phyloP scores from a whole-genome alignment of 2,797 vertebrate genomes.

The Moxostoma hubbsi region DNA sequence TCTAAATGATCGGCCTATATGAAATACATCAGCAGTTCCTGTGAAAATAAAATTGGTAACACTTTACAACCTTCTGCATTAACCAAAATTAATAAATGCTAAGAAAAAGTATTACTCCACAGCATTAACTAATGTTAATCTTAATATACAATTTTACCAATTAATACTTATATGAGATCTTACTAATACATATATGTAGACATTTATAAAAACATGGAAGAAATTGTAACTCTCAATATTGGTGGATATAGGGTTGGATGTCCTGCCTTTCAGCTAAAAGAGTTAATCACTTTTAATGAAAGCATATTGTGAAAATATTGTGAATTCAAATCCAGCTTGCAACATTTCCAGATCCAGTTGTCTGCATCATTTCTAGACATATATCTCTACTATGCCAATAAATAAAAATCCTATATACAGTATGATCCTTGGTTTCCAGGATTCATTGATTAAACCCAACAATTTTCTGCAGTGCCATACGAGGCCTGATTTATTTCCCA shows the following conservation, averaged over 20 bases:
- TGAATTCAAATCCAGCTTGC: neutral
- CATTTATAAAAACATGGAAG: no score
- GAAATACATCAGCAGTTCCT: neutral
- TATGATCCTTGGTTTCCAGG: neutral
- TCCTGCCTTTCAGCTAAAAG: no score
- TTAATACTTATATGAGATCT: no score
- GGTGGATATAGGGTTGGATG: no score
- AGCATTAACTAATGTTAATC: no score
- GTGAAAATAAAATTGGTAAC: neutral
- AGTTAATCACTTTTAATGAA: no score
- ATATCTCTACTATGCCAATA: neutral
- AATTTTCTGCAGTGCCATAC: neutral
- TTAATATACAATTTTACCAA: no score
- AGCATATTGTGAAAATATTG: no score
- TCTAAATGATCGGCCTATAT: neutral
- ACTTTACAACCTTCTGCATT: neutral
- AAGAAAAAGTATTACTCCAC: no score
- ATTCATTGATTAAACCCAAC: neutral
- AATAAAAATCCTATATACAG: neutral
- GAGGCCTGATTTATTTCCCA: conserved; percentile 5
- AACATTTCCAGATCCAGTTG: neutral
- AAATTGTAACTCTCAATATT: no score
- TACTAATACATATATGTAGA: no score
- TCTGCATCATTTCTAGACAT: neutral
- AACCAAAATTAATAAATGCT: no score